Conservation (phyloP, 2,888 invertebrate genomes). For the Theretra japonica region DNA sequence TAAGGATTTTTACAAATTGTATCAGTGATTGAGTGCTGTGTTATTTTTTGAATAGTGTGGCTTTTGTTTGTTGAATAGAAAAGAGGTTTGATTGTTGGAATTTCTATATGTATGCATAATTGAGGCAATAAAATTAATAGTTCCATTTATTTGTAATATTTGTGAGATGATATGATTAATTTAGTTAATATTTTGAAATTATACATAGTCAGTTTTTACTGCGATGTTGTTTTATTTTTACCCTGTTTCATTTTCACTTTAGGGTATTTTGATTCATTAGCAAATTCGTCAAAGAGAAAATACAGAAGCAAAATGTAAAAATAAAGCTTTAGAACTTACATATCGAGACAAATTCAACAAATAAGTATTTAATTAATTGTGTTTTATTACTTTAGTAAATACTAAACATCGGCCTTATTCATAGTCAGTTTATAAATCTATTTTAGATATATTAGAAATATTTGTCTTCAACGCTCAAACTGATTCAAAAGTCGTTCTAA, state of each 20-base stretch:
- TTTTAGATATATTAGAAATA: too few species aligned
- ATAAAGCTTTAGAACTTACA: too few species aligned
- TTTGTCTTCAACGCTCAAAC: too few species aligned
- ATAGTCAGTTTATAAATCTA: too few species aligned
- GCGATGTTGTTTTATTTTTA: slow-evolving; percentile 1
- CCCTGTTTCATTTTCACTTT: not conserved
- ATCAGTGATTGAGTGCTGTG: slow-evolving; percentile 72
- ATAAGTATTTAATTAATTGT: too few species aligned
- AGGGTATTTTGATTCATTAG: too few species aligned
- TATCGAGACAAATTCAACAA: too few species aligned
- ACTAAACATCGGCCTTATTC: too few species aligned
- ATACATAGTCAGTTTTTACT: slow-evolving; percentile 21
- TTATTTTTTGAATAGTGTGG: slow-evolving; percentile 60
- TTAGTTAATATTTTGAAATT: slow-evolving; percentile 18
- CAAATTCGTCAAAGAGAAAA: too few species aligned
- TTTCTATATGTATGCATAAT: slow-evolving; percentile 31
- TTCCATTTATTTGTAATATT: slow-evolving; percentile 16
- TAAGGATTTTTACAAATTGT: slow-evolving; percentile 29
- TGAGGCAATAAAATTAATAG: slow-evolving; percentile 39
- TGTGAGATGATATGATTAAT: slow-evolving; percentile 15
- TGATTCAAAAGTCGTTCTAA: too few species aligned
- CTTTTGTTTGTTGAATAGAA: slow-evolving; percentile 49
- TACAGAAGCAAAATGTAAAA: too few species aligned
- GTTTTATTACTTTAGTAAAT: too few species aligned
- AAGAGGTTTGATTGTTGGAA: slow-evolving; percentile 38